Percentiles rank a stretch among this genome's conserved stretches.
Conservation (phyloP, 2,797 vertebrate genomes). For the Mus caroli region DNA sequence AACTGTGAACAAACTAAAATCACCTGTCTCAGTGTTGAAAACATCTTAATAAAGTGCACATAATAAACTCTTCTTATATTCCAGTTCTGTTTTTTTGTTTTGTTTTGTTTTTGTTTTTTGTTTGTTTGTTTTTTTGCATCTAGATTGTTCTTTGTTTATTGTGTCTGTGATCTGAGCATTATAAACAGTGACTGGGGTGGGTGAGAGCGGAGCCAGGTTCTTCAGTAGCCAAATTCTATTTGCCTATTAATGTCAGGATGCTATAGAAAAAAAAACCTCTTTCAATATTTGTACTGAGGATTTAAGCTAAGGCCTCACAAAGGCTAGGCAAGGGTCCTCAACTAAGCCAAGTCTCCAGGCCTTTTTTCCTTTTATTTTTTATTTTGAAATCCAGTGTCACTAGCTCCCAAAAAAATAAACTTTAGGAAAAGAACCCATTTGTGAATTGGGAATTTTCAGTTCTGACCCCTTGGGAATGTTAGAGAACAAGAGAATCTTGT, state of each 20-base stretch:
- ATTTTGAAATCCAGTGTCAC: not conserved
- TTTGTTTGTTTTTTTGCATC: not conserved
- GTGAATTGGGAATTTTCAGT: slow-evolving; percentile 39
- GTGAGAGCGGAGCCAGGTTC: not conserved
- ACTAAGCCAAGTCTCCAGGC: not conserved
- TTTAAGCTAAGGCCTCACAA: not conserved
- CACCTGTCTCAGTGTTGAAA: slow-evolving; percentile 69
- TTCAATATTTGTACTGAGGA: not conserved
- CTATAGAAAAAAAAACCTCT: not conserved
- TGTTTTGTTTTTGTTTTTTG: not conserved
- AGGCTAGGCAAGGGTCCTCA: not conserved
- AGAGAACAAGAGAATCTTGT: slow-evolving; percentile 36
- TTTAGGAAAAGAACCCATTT: slow-evolving; percentile 12
- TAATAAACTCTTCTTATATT: slow-evolving; percentile 45
- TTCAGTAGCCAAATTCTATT: not conserved
- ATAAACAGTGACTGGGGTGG: not conserved
- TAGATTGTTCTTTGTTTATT: not conserved
- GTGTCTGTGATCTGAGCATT: not conserved
- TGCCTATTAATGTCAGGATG: slow-evolving; percentile 33
- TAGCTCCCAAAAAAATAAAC: too few species aligned
- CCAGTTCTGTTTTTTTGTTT: not conserved
- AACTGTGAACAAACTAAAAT: slow-evolving; percentile 66
- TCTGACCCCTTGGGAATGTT: not conserved
- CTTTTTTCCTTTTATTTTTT: not conserved
- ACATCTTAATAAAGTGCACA: slow-evolving; percentile 85